Evolutionary conservation across 2,888 invertebrate species (phyloP), one percentile per base, ranked within the genome.

Genomic region (Graphium colonna): DNA sequence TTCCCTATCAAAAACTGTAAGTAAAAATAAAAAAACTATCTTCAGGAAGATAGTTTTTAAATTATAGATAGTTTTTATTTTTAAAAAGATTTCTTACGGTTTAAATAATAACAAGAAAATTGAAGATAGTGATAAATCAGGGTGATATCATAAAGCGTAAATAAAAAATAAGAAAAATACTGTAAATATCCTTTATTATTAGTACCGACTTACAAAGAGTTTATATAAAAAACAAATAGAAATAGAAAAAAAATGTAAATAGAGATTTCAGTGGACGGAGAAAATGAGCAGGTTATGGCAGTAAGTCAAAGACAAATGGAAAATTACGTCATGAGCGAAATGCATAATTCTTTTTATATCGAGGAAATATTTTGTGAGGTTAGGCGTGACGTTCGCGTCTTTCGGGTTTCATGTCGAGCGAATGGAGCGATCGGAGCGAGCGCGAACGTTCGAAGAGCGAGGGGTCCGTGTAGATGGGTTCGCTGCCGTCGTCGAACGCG

Each of bases 401-500:
- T 45, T 89, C 89, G 0, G 86, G 86, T 61, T 87, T 86, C 70
- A 89, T 66, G 61, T 93, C 92, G 67, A 93, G 83, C 49, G 93
- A 93, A 64, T 93, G 90, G 44, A 94, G 81, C 58, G 93, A 93
- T 61, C 94, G 88, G 31, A 94, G 87, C 47, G 94, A 95, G 71
- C 95, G 91, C 26, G 95, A 95, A 62, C 96, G 92, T 82, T 97
- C 97, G 73, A 97, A 97, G 33, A 97, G 89, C 1, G 96, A 96
- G 0, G 97, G 97, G 82, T 97, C 97, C 0, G 97, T 97, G 82
- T 97, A 97, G 66, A 97, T 97, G 0, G 97, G 97, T 77, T 97
- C 97, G 74, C 96, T 97, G 33, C 97, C 97, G 77, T 97, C 96
- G 73, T 95, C 96, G 71, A 96, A 96, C 12, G 90, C 89, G 56